These are phyloP conservation scores for Bryconaethiops microstoma DNA, from an alignment of 2,797 vertebrate genomes.

Conservation along the genomic window DNA sequence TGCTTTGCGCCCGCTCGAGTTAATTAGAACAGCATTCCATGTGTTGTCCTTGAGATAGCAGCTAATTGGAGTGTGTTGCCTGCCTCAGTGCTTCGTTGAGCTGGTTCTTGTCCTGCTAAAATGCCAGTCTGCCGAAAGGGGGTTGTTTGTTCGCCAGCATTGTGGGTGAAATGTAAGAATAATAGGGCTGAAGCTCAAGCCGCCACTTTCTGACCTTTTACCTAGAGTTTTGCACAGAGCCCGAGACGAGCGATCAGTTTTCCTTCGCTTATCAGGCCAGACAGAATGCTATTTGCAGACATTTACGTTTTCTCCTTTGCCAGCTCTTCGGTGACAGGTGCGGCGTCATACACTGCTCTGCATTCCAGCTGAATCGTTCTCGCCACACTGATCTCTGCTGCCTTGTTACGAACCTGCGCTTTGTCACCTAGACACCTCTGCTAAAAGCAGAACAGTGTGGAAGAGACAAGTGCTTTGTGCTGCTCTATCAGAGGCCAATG, in stretches of 20 bases:
- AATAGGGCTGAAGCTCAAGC: not conserved
- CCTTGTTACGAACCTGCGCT: conserved; percentile 62
- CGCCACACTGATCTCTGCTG: conserved; percentile 57
- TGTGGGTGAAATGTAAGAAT: not conserved
- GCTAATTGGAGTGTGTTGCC: conserved; percentile 67
- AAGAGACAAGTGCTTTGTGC: conserved; percentile 50
- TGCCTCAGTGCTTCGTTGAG: conserved; percentile 48
- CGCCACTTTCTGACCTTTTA: conserved; percentile 23
- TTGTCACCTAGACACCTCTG: conserved; percentile 50
- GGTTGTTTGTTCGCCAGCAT: not conserved
- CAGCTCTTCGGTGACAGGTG: conserved; percentile 19
- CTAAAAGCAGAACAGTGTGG: conserved; percentile 33
- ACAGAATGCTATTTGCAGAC: conserved; percentile 34
- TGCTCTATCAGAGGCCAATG: conserved; percentile 50
- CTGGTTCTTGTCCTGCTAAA: conserved; percentile 35
- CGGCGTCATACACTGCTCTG: not conserved
- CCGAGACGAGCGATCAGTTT: not conserved
- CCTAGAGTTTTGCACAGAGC: not conserved
- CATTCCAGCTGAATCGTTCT: conserved; percentile 35
- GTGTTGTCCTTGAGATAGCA: conserved; percentile 65
- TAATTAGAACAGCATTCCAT: conserved; percentile 66
- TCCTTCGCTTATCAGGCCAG: conserved; percentile 38
- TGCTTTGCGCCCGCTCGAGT: conserved; percentile 64
- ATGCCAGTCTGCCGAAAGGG: conserved; percentile 13
- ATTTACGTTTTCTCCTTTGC: conserved; percentile 40